Evolutionary conservation across 2,888 invertebrate species (phyloP), one percentile per base, ranked within the genome.

Genomic region (Polyploca ridens): DNA sequence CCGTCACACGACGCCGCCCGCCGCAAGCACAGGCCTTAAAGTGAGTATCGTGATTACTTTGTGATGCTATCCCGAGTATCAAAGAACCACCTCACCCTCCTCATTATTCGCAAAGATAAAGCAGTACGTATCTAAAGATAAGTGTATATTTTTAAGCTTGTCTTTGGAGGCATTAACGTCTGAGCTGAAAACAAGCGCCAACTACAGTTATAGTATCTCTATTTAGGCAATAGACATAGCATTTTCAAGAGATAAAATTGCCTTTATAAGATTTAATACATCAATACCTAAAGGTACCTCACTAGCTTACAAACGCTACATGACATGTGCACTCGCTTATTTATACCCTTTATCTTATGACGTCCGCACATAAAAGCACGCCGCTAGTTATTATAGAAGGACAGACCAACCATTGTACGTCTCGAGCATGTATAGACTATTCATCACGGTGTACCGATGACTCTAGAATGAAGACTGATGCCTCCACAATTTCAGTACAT

Each of bases 331-430:
- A 74, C 72, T 76, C 79, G 84, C 78, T 88, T 88, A 88, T 89
- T 87, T 87, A 85, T 86, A 86, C 77, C 69, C 84, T 86, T 86
- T 86, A 83, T 83, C 83, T 83, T 82, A 82, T 87, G 87, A 86
- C 84, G 83, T 85, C 78, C 74, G 77, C 78, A 70, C 74, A 84
- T 84, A 86, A 86, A 81, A 86, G 87, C 81, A 69, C 77, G 86
- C 89, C 88, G 88, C 86, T 79, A 79, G 85, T 86, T 88, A 86
- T 90, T 89, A 89, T 89, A 89, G 88, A 83, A 85, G 84, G 86
- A 88, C 89, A 86, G 82, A 69, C 83, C 73, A 74, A 79, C 81
- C 82, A 87, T 89, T 89, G 89, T 89, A 85, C 74, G 71, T 73
- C 73, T 74, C 76, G 54, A 79, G 77, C 83, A 82, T 85, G 82